These are phyloP conservation scores for Scaptomyza pallida DNA, from an alignment of 1,140 invertebrate genomes.

Conservation along the genomic window DNA sequence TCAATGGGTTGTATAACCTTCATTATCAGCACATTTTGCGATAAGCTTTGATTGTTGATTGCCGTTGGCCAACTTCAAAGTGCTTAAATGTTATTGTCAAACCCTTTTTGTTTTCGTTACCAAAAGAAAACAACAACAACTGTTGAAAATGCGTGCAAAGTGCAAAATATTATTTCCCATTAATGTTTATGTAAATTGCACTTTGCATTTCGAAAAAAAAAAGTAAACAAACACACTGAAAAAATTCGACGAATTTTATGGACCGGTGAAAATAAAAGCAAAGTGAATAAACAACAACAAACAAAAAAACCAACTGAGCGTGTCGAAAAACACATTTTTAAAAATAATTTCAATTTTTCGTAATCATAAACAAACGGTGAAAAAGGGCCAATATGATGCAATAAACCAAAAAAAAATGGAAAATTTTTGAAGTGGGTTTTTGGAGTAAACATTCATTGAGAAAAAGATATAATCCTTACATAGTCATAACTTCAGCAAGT, in stretches of 20 bases:
- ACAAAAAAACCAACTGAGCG: constrained; percentile 27
- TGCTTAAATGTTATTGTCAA: background rate
- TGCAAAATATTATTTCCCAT: constrained; percentile 6
- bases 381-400: constrained; percentile 26
- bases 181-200: constrained; percentile 49
- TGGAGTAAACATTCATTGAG: too few species aligned
- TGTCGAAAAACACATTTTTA: constrained; percentile 20
- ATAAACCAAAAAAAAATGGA: too few species aligned
- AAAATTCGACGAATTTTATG: constrained; percentile 30
- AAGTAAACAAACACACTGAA: constrained; percentile 23
- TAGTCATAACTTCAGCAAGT: too few species aligned
- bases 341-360: constrained; percentile 19
- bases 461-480: too few species aligned
- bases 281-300: constrained; percentile 46
- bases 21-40: constrained; percentile 35
- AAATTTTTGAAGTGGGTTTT: too few species aligned
- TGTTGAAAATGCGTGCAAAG: constrained; percentile 16
- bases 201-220: constrained; percentile 52
- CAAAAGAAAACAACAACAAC: background rate
- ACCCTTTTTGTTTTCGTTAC: background rate
- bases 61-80: constrained; percentile 18
- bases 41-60: constrained; percentile 44
- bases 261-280: constrained; percentile 28
- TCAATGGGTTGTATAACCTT: constrained; percentile 56
- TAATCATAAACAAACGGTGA: background rate